Evolutionary conservation across 1,140 invertebrate genomes (phyloP), one percentile per base, ranked within the genome.

Genomic region (Chelonus insularis): DNA sequence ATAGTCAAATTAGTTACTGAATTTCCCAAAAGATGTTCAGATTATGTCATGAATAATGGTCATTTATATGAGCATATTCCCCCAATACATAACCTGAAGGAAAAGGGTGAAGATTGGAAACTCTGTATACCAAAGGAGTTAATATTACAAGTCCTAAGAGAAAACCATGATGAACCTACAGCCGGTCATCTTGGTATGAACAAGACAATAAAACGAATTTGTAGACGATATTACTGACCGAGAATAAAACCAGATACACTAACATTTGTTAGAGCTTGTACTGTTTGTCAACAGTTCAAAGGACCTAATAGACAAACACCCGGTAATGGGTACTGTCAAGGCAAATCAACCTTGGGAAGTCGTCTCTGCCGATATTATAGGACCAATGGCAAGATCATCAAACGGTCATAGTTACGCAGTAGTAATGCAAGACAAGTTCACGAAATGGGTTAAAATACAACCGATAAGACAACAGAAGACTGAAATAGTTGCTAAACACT

Each of bases 381-480:
- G 56, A n/a, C 56, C 41, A 5, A 18, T 34, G 0, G 7, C 37
- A 1, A 29, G 48, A 1, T 60, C 58, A 2, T 52, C 58, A 0
- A 2, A 32, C 1, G 58, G 37, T 11, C 5, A 43, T 9, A 12
- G 1, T 0, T 36, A 60, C 12, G 6, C 45, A 16, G 0, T 60
- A 1, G 32, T 36, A 4, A 36, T 59, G 2, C 34, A 48, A 12
- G 57, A 50, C 3, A 59, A 59, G 34, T 59, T 59, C 25, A 37
- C 57, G 1, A 59, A 59, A 37, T 59, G 32, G 43, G 16, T 51
- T 0, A 45, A 59, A 8, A 37, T 59, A 7, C 29, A 12, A 4
- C 29, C 45, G 1, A 0, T 59, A 1, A 8, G 45, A 1, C 12
- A 36, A 12, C 8, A 32, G 2, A 50, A 3, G 3, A 21, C 45